Conservation (phyloP, 2,888 invertebrate genomes). For the Drosophila nr. fundita region DNA sequence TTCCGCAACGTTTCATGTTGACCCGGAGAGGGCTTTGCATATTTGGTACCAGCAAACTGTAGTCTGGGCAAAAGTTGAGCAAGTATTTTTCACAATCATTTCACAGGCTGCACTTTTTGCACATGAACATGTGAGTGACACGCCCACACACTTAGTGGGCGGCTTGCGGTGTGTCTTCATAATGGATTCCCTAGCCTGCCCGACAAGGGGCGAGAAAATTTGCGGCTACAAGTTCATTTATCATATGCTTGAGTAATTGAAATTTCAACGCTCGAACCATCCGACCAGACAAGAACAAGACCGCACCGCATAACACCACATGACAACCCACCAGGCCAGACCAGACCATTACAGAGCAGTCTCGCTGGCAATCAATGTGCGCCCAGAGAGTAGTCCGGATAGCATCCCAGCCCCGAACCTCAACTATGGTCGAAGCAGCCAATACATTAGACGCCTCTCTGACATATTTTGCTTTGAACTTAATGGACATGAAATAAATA, state of each 20-base stretch:
- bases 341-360: conserved; percentile 18
- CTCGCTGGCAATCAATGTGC: conserved; percentile 45
- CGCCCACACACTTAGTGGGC: conserved; percentile 77
- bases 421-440: conserved; percentile 34
- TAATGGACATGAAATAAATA: conserved; percentile 80
- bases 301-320: conserved; percentile 3
- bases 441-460: conserved; percentile 70
- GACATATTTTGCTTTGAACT: conserved; percentile 79
- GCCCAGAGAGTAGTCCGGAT: conserved; percentile 39
- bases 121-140: conserved; percentile 48
- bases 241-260: conserved; percentile 79
- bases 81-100: conserved; percentile 60
- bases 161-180: conserved; percentile 71
- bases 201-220: conserved; percentile 77
- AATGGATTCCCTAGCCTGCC: conserved; percentile 60
- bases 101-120: conserved; percentile 55
- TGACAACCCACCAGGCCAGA: conserved; percentile 3
- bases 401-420: conserved; percentile 38
- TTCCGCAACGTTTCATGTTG: conserved; percentile 18
- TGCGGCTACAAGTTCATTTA: conserved; percentile 78
- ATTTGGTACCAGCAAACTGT: conserved; percentile 45
- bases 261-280: conserved; percentile 70
- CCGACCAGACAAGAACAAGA: conserved; percentile 30
- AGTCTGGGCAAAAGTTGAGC: conserved; percentile 42
- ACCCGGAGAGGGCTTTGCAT: conserved; percentile 49